Base-by-base conservation (phyloP, 2,113 vertebrate genomes). In the Protomyctophum bolini region DNA sequence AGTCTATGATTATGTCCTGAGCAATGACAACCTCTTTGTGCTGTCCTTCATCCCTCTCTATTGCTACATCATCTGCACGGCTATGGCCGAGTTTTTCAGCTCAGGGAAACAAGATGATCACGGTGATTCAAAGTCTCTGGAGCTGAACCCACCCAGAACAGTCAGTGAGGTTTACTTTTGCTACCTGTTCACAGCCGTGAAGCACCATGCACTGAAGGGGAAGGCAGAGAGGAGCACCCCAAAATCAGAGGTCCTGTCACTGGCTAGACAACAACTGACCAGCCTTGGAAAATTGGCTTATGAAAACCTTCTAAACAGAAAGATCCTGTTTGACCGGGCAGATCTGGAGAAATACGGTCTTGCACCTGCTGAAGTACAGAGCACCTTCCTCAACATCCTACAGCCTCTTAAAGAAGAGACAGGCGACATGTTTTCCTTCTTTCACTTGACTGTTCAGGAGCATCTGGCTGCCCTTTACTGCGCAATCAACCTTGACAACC, bases 11-110 rank as follows among this genome's bases (percentile, higher is more conserved):
- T 92, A 92, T 61, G 81, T 93, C 10, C 66, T 75, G 10, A 71
- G 68, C 55, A 90, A 92, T 14, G 85, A 90, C 66, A 87, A 66
- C 51, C 72, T 91, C 1, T 89, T 88, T 6, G 89, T 87, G 21
- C 72, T 92, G 12, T 91, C 87, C n/a, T 93, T 92, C 78, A 90
- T 92, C 46, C 90, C 89, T 6, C 89, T 93, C 51, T 92, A 93
- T 47, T 91, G 92, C 78, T 91, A 90, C 70, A 91, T 93, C 58
- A 88, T 91, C 48, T 92, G 90, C 10, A 90, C 87, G 0, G 89
- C 89, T 6, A 86, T 93, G 75, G 81, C 66, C 0, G 83, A 87
- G 58, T 91, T 88, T 57, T 93, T 91, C 68, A 65, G 79, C 4
- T 68, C 70, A 10, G 70, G 28, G 28, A 11, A 57, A 66, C 46